Percentiles rank a stretch among this genome's conserved stretches.
phyloP scores from a whole-genome alignment of 2,888 invertebrate genomes.

The Camponotus fellah region DNA sequence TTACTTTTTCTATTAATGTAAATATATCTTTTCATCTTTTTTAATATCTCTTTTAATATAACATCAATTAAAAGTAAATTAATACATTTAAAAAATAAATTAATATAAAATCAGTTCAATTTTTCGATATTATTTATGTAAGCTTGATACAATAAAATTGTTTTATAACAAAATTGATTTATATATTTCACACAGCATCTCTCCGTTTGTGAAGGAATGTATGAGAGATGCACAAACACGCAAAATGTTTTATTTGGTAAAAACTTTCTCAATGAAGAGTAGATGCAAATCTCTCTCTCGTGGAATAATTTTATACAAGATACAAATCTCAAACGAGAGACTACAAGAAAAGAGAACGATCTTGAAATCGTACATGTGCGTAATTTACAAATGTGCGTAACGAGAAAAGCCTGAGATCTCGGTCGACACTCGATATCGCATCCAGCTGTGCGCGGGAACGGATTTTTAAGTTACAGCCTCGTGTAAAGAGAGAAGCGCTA shows the following conservation, averaged over 20 bases:
- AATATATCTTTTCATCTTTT: not conserved
- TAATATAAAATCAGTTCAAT: not conserved
- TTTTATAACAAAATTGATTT: conserved; percentile 18
- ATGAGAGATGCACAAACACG: not conserved
- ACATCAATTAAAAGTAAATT: too few species aligned
- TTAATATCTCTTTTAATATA: not conserved
- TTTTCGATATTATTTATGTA: not conserved
- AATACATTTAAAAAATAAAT: too few species aligned
- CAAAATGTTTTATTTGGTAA: conserved; percentile 2
- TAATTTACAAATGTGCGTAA: not conserved
- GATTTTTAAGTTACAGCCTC: conserved; percentile 43
- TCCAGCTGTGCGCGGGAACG: conserved; percentile 5
- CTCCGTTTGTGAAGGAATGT: not conserved
- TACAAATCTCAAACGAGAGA: not conserved
- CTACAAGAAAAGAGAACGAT: not conserved
- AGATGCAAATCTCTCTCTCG: conserved; percentile 2
- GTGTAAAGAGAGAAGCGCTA: conserved; percentile 54
- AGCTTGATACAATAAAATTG: not conserved
- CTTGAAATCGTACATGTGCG: conserved; percentile 13
- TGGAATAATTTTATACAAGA: not conserved
- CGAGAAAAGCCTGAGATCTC: conserved; percentile 28
- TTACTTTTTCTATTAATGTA: not conserved
- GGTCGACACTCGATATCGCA: conserved; percentile 39
- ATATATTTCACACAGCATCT: not conserved
- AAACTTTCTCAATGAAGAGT: not conserved